Evolutionary conservation across 2,797 vertebrate genomes (phyloP), one percentile per base, ranked within the genome.

Genomic region (Manis pentadactyla): DNA sequence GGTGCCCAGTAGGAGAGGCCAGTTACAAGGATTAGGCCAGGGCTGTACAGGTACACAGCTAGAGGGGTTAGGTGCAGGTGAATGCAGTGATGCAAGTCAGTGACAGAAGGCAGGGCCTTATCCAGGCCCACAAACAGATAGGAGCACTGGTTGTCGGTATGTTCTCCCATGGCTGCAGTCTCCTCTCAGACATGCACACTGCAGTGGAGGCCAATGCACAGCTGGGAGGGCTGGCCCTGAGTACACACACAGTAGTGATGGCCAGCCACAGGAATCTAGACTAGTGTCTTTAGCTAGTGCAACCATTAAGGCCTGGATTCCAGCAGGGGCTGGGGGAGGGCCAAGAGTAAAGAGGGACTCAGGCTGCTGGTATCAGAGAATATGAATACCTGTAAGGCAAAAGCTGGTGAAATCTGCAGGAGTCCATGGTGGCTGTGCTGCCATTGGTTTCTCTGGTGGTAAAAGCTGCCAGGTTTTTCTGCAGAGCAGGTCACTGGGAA

Each of bases 211-310:
- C 51, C 15, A 42, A 7, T 8, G 34, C 51, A 27, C 59, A 66
- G 17, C 25, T 15, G 25, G 18, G 64, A 27, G 27, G 61, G 34
- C 19, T 66, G 21, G 8, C 27, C 1, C 73, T 17, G 13, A n/a
- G 49, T 0, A 5, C 18, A 34, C 23, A n/a, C 3, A 7, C 0
- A 0, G 19, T 31, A 49, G 39, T 39, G 7, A 9, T 31, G 39
- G 6, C 49, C 31, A 63, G 68, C 34, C 7, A 9, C 59, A 29
- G 31, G 57, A 23, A 49, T 31, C 82, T 77, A 49, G 34, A 51
- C 39, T 53, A 51, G 82, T 46, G 46, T 46, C 46, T 46, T 46
- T 46, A 46, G 46, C 46, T 46, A 11, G 46, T 11, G 46, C 46
- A 46, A 1, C 46, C 46, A 46, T 46, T 10, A 46, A 46, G 46